Evolutionary conservation across 1,140 invertebrate species (phyloP).

Genomic region (Chionoecetes opilio): DNA sequence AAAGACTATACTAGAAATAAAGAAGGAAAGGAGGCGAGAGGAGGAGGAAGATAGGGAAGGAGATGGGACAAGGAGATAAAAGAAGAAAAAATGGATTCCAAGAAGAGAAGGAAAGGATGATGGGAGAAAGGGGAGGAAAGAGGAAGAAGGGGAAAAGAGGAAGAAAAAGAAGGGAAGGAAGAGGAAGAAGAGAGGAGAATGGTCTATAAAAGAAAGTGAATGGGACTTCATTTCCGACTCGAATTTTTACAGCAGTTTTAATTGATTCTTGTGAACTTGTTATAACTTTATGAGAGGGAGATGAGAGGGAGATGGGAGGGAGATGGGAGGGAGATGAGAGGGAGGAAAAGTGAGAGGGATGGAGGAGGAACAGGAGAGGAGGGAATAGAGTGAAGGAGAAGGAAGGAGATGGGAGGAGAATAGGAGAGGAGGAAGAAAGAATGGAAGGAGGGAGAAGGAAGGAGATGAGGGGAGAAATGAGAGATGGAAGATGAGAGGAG

Average conservation of each 20-base stretch:
- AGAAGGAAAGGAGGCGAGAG: no score
- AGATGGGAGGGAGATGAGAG: background rate
- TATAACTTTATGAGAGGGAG: background rate
- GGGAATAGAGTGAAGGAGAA: no score
- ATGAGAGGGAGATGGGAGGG: background rate
- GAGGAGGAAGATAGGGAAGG: no score
- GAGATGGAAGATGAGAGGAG: no score
- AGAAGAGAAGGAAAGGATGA: background rate
- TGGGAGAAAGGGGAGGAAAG: background rate
- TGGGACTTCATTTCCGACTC: background rate
- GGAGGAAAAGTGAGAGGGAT: background rate
- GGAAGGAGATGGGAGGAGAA: no score
- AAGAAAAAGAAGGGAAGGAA: background rate
- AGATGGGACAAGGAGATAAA: no score
- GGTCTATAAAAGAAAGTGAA: background rate
- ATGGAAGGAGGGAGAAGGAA: no score
- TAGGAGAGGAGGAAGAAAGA: background rate
- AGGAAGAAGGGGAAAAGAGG: background rate
- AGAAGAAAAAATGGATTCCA: no score
- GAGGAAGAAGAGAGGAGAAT: background rate
- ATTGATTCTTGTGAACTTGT: conserved; percentile 34
- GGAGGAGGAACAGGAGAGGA: background rate
- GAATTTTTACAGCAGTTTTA: background rate
- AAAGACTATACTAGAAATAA: no score
- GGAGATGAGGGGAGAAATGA: no score